Conservation (phyloP, 2,888 invertebrate species). For the Orthonevra nobilis region DNA sequence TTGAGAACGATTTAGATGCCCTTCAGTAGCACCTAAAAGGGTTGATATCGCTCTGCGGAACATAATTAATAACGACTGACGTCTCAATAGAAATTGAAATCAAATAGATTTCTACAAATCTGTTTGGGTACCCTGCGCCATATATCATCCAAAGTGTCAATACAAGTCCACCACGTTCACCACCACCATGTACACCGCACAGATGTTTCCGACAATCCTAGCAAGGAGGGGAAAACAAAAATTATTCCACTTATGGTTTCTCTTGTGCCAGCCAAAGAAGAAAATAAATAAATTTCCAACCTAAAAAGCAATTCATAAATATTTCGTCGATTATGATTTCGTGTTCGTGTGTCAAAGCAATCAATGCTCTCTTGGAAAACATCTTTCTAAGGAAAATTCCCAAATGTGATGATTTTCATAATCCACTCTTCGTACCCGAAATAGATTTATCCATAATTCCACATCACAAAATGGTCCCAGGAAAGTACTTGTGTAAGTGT, state of each 20-base stretch:
- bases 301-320: conserved; percentile 33
- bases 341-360: conserved; percentile 43
- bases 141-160: too few relatives aligned
- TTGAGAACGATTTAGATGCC: too few relatives aligned
- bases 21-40: too few relatives aligned
- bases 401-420: conserved; percentile 43
- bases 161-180: too few relatives aligned
- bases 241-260: not conserved
- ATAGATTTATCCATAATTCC: conserved; percentile 37
- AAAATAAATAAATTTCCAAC: conserved; percentile 3
- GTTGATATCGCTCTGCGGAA: too few relatives aligned
- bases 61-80: too few relatives aligned
- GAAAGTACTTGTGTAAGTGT: conserved; percentile 46
- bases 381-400: conserved; percentile 30
- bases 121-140: too few relatives aligned
- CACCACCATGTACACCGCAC: not conserved
- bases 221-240: not conserved
- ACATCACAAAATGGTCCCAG: conserved; percentile 52
- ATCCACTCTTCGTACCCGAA: conserved; percentile 7
- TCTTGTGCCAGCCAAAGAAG: not conserved
- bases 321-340: conserved; percentile 44
- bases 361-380: conserved; percentile 39
- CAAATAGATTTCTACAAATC: too few relatives aligned
- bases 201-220: not conserved
- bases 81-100: too few relatives aligned